Evolutionary conservation across 2,888 invertebrate species (phyloP).

Genomic region (Cylloceria caligata): DNA sequence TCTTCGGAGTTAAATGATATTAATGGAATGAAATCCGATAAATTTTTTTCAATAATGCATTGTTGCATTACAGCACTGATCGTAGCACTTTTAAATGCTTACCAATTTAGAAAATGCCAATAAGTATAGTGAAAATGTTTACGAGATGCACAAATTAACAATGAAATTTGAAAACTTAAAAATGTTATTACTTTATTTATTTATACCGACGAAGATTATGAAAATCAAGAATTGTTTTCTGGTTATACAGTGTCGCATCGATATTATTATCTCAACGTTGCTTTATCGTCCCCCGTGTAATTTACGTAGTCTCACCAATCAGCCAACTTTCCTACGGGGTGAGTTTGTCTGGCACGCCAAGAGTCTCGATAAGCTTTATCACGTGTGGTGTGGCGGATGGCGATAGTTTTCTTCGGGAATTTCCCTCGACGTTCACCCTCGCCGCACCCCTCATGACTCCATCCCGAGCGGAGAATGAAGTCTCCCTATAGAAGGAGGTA

Average conservation of each 20-base stretch:
- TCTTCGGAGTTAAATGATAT: no score
- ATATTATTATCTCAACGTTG: slow-evolving; percentile 60
- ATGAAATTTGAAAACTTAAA: no score
- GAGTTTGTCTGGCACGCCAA: slow-evolving; percentile 58
- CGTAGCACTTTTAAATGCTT: neutral
- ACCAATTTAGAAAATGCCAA: neutral
- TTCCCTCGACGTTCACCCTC: slow-evolving; percentile 63
- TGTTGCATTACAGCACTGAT: no score
- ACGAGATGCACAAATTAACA: no score
- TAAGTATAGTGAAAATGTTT: no score
- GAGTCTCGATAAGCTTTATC: slow-evolving; percentile 69
- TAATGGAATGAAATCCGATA: no score
- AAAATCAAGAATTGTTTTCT: slow-evolving; percentile 9
- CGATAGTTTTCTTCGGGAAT: slow-evolving; percentile 71
- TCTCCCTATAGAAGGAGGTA: neutral
- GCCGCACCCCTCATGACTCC: slow-evolving; percentile 46
- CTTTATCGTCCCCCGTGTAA: slow-evolving; percentile 56
- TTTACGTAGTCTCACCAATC: slow-evolving; percentile 70
- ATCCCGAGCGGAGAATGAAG: slow-evolving; percentile 29
- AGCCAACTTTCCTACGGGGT: slow-evolving; percentile 66
- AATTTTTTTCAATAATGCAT: no score
- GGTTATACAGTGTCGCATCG: slow-evolving; percentile 29
- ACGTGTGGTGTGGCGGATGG: slow-evolving; percentile 46
- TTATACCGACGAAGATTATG: neutral
- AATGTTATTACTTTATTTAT: neutral